These are phyloP conservation scores for Tupaia tana DNA, from an alignment of 2,113 vertebrate genomes.

Conservation along the genomic window DNA sequence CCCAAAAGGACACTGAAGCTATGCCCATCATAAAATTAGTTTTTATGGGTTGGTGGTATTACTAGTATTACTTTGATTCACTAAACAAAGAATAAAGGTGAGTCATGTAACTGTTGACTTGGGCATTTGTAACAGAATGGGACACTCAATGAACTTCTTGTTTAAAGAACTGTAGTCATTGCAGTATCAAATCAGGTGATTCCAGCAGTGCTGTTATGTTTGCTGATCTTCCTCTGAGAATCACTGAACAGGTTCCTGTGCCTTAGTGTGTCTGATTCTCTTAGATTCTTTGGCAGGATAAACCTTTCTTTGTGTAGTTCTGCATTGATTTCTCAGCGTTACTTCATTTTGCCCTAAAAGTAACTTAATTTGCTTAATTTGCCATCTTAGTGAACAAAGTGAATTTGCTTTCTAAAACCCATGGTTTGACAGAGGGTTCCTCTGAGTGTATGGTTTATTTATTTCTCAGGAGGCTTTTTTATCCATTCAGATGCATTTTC, in stretches of 20 bases:
- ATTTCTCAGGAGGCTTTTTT: not conserved
- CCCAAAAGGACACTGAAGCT: not conserved
- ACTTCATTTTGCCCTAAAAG: conserved; percentile 1
- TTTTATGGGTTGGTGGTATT: conserved; percentile 34
- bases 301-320: not conserved
- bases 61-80: not conserved
- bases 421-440: not conserved
- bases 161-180: not conserved
- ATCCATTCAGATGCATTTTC: not conserved
- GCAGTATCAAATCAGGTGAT: not conserved
- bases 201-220: not conserved
- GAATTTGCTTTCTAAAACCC: not conserved
- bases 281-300: not conserved
- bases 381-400: not conserved
- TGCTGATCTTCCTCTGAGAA: conserved; percentile 13
- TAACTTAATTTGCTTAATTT: not conserved
- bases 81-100: conserved; percentile 6
- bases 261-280: conserved; percentile 37
- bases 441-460: not conserved
- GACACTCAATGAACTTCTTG: not conserved
- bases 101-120: conserved; percentile 25
- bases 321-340: not conserved
- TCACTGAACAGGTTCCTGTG: not conserved
- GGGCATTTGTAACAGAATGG: not conserved
- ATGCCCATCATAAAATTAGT: not conserved